Conservation (phyloP, 1,140 invertebrate genomes). For the Ericerus pela region DNA sequence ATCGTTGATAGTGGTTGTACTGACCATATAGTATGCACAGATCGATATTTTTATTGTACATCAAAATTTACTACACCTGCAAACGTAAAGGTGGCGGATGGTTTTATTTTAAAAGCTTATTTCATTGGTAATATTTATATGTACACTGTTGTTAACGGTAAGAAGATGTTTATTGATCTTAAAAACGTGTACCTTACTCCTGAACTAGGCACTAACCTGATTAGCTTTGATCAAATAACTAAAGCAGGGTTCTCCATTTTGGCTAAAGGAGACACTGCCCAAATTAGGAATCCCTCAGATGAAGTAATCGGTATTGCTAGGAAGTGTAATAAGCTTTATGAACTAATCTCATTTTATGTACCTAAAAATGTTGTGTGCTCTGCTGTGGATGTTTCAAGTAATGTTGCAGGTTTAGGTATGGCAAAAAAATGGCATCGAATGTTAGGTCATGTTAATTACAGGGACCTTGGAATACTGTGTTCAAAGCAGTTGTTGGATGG, state of each 20-base stretch:
- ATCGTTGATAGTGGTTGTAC: conserved; percentile 24
- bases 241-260: too few species aligned
- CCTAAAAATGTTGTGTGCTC: background rate
- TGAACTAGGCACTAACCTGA: conserved; percentile 16
- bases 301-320: too few species aligned
- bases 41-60: conserved; percentile 15
- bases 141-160: conserved; percentile 16
- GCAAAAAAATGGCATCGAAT: conserved; percentile 13
- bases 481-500: background rate
- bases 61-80: conserved; percentile 18
- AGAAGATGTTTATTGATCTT: conserved; percentile 16
- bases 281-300: background rate
- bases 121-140: conserved; percentile 18
- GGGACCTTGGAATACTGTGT: conserved; percentile 19
- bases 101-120: conserved; percentile 15
- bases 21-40: conserved; percentile 20
- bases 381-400: background rate
- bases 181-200: conserved; percentile 18
- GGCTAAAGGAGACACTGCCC: conserved; percentile 14
- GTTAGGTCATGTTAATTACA: conserved; percentile 23
- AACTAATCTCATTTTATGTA: too few species aligned
- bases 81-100: conserved; percentile 20
- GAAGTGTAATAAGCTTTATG: too few species aligned
- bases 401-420: background rate
- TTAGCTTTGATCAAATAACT: too few species aligned